Evolutionary conservation across 2,888 invertebrate genomes (phyloP), one percentile per base, ranked within the genome.

Genomic region (Phyllotreta cruciferae): DNA sequence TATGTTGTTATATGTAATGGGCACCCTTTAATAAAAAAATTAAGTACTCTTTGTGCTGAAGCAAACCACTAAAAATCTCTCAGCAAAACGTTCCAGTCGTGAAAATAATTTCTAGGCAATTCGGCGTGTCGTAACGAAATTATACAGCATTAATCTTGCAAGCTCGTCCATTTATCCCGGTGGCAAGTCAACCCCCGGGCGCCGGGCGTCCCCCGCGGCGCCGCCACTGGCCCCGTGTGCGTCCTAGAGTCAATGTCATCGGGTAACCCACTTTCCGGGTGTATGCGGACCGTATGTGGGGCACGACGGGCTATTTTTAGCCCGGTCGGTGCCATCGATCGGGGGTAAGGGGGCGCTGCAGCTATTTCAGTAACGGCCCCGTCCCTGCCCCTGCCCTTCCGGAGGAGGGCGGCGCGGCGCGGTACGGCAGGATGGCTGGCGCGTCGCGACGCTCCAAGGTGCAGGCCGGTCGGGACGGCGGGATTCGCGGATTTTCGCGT

Each of bases 251-350:
- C 76, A 77, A 77, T 77, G 77, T 76, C 77, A 76, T 70, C 73
- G 73, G 70, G 71, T 75, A 75, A 73, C 77, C 77, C 71, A 76
- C 75, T 77, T 68, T 73, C 73, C 74, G 71, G 70, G 70, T 71
- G 70, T 73, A 71, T 68, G 74, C 73, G 73, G 67, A 72, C 65
- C 53, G 69, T 73, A 77, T 77, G 75, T 79, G 78, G 78, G 76
- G 71, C 77, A 76, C 76, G 74, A 73, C 75, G 67, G 56, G 73
- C 76, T 80, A 78, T 81, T 80, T 81, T 81, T 81, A 81, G 80
- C 78, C 76, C 56, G 74, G 73, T 74, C 74, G 76, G 76, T 73
- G 78, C 74, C 79, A 81, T 80, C 80, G 81, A 81, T 81, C 80
- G 74, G 66, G 74, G 73, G 71, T 71, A 70, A 68, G 74, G 74